These are phyloP conservation scores for Spermophilus dauricus DNA, from an alignment of 2,113 vertebrate genomes.

Conservation along the genomic window DNA sequence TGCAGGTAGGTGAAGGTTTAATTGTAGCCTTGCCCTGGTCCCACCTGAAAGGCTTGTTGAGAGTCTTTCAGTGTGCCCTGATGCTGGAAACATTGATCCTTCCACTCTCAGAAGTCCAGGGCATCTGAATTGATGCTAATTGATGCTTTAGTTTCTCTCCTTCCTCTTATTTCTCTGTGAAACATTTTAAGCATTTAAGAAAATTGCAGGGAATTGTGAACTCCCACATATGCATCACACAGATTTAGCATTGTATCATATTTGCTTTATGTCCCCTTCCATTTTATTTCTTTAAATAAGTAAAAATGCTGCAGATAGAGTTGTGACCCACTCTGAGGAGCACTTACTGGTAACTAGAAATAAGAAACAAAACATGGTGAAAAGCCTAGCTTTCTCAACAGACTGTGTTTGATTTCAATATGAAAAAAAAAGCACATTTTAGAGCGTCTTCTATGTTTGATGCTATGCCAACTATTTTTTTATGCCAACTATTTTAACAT, in stretches of 20 bases:
- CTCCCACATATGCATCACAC: background rate
- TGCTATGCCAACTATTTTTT: background rate
- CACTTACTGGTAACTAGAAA: slow-evolving; percentile 7
- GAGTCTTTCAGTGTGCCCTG: background rate
- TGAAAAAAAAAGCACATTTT: background rate
- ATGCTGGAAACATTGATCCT: background rate
- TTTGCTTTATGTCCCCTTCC: background rate
- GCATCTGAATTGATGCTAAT: background rate
- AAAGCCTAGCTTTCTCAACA: background rate
- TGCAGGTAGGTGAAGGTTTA: background rate
- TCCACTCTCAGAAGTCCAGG: background rate
- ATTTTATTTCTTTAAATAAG: slow-evolving; percentile 50
- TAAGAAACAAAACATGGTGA: background rate
- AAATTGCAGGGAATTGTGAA: background rate
- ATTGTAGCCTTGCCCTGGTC: background rate
- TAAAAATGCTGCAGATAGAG: background rate
- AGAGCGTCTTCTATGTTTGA: background rate
- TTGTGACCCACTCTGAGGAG: background rate
- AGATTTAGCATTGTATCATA: background rate
- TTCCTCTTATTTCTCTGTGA: background rate
- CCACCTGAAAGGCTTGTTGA: background rate
- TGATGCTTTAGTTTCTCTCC: background rate
- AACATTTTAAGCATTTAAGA: background rate
- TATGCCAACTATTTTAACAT: background rate
- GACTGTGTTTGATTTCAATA: background rate